phyloP scores from a whole-genome alignment of 2,888 invertebrate species.

The Gnatocerus cornutus region DNA sequence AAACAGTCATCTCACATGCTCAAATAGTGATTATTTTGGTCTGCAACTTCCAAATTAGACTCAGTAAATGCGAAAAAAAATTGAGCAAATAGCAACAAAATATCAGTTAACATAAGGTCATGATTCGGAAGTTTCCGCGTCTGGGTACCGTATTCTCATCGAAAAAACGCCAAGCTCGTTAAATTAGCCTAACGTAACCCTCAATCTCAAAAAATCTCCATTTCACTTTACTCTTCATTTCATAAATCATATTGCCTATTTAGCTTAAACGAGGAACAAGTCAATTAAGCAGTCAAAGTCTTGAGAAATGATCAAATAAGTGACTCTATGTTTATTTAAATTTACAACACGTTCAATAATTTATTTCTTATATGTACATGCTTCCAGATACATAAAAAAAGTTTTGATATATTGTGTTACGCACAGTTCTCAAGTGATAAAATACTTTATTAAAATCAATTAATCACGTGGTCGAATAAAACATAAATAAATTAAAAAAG shows the following conservation, averaged over 20 bases:
- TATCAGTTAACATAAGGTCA: not conserved
- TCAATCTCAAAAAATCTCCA: too few species aligned
- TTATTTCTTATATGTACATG: slow-evolving; percentile 31
- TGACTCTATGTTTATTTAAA: slow-evolving; percentile 22
- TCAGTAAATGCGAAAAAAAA: slow-evolving; percentile 44
- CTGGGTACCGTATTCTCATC: not conserved
- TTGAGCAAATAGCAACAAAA: slow-evolving; percentile 53
- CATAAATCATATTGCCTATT: slow-evolving; percentile 8
- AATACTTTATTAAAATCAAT: slow-evolving; percentile 1
- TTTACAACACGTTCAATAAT: slow-evolving; percentile 32
- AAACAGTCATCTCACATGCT: slow-evolving; percentile 46
- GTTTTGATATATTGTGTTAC: slow-evolving; percentile 34
- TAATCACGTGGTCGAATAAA: slow-evolving; percentile 13
- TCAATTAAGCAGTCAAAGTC: slow-evolving; percentile 6
- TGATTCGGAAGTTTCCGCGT: not conserved
- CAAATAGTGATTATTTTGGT: slow-evolving; percentile 21
- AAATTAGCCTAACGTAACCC: too few species aligned
- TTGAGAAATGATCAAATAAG: slow-evolving; percentile 32
- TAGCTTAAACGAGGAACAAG: slow-evolving; percentile 14
- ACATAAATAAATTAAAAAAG: slow-evolving; percentile 29
- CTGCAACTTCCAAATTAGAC: slow-evolving; percentile 46
- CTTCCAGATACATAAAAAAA: slow-evolving; percentile 22
- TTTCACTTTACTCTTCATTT: too few species aligned
- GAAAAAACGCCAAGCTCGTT: not conserved
- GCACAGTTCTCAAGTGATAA: slow-evolving; percentile 13